A percentile compares a stretch with the other conserved stretches of the same genome.
phyloP scores from a whole-genome alignment of 2,888 invertebrate genomes.

The Amphipoea lucens region DNA sequence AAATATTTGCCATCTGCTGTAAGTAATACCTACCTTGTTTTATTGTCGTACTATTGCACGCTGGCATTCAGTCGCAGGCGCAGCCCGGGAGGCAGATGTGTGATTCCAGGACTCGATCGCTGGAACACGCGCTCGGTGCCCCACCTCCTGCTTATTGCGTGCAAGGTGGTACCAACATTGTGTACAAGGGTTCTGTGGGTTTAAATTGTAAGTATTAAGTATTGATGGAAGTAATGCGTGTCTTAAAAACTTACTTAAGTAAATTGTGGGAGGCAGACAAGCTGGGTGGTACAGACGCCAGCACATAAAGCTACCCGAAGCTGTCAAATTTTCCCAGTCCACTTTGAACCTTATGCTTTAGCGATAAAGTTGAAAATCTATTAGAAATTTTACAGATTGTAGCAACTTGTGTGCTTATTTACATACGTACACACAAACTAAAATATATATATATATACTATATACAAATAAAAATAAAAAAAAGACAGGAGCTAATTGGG shows the following conservation, averaged over 20 bases:
- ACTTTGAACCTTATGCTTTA: too few relatives aligned
- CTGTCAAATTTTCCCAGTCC: too few relatives aligned
- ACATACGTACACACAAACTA: too few relatives aligned
- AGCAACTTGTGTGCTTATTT: too few relatives aligned
- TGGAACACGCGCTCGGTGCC: slow-evolving; percentile 35
- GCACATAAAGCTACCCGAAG: too few relatives aligned
- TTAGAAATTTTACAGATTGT: too few relatives aligned
- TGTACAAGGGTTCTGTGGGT: slow-evolving; percentile 7
- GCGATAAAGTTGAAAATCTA: too few relatives aligned
- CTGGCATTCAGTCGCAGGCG: slow-evolving; percentile 35
- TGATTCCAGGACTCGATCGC: slow-evolving; percentile 46
- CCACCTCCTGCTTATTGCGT: slow-evolving; percentile 25
- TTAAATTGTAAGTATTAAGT: not conserved
- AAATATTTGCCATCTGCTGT: slow-evolving; percentile 28
- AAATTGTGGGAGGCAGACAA: not conserved
- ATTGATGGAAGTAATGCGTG: not conserved
- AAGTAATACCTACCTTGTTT: slow-evolving; percentile 22
- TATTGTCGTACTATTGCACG: slow-evolving; percentile 19
- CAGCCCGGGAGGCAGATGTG: slow-evolving; percentile 51
- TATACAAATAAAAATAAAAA: too few relatives aligned
- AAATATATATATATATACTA: too few relatives aligned
- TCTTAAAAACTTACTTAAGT: not conserved
- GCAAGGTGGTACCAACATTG: slow-evolving; percentile 56
- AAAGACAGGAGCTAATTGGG: too few relatives aligned
- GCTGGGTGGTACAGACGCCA: not conserved